These are phyloP conservation scores for Drosophila merina DNA, from an alignment of 2,888 invertebrate species.

Conservation along the genomic window DNA sequence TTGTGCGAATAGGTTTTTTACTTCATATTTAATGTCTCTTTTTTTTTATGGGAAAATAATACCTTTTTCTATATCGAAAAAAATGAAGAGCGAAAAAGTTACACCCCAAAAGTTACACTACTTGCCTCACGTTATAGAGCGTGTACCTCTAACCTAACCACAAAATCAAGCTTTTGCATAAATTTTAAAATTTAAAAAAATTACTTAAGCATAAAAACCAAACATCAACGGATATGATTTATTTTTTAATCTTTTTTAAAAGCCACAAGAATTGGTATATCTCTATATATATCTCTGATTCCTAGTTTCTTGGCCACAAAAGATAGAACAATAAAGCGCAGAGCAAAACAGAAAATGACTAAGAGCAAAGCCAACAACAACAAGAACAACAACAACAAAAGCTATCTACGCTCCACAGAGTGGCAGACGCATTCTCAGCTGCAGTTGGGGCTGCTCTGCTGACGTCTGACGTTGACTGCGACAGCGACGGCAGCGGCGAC, in stretches of 20 bases:
- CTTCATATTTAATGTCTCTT: neutral
- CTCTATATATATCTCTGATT: neutral
- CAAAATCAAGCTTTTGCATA: neutral
- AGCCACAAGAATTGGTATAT: slow-evolving; percentile 13
- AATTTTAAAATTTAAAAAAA: neutral
- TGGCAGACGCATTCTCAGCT: slow-evolving; percentile 28
- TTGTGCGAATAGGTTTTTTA: neutral
- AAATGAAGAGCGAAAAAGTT: no score
- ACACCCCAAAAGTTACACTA: neutral
- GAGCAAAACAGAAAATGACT: slow-evolving; percentile 50
- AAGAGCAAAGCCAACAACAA: slow-evolving; percentile 14
- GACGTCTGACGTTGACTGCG: slow-evolving; percentile 6
- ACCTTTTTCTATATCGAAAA: neutral
- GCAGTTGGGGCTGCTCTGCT: slow-evolving; percentile 23
- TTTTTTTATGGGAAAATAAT: neutral
- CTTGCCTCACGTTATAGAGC: slow-evolving; percentile 26
- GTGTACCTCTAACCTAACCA: slow-evolving; percentile 13
- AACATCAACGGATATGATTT: neutral
- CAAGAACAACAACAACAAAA: slow-evolving; percentile 23
- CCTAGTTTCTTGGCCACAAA: slow-evolving; percentile 13
- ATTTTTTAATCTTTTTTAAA: neutral
- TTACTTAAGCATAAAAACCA: neutral
- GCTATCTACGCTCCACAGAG: slow-evolving; percentile 51
- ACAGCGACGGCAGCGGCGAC: slow-evolving; percentile 1
- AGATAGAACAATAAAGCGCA: slow-evolving; percentile 23